These are phyloP conservation scores for Gephyroberyx darwinii DNA, from an alignment of 2,797 vertebrate species.

Conservation along the genomic window DNA sequence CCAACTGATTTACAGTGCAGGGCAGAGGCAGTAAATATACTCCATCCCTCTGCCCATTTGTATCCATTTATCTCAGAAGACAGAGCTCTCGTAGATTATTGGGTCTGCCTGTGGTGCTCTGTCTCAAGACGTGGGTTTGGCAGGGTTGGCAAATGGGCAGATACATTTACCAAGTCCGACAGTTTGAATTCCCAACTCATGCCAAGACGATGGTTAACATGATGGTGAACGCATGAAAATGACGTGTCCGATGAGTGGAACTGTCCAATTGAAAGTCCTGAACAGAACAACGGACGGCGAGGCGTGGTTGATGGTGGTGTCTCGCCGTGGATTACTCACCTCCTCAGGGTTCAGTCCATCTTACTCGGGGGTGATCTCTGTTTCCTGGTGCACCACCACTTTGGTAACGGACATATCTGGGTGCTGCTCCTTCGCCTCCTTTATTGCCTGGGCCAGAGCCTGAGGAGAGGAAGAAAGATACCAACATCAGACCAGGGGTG, in stretches of 20 bases:
- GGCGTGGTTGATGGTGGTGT: background rate
- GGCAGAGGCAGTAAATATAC: constrained; percentile 8
- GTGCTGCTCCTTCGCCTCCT: constrained; percentile 97
- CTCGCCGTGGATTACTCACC: constrained; percentile 53
- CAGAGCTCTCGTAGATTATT: too few relatives aligned
- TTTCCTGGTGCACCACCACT: constrained; percentile 98
- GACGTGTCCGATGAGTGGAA: too few relatives aligned
- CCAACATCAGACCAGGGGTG: too few relatives aligned
- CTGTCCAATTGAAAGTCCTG: too few relatives aligned
- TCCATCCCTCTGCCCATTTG: background rate
- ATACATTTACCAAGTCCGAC: too few relatives aligned
- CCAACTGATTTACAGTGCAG: constrained; percentile 15
- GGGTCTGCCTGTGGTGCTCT: too few relatives aligned
- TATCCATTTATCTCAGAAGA: constrained; percentile 1
- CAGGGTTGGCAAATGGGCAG: too few relatives aligned
- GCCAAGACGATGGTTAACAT: too few relatives aligned
- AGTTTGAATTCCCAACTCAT: too few relatives aligned
- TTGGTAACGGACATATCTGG: constrained; percentile 99
- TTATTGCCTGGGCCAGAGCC: constrained; percentile 98
- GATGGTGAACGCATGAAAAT: too few relatives aligned
- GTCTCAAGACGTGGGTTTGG: too few relatives aligned
- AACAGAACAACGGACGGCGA: background rate
- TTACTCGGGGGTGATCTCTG: constrained; percentile 92
- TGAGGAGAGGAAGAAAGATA: constrained; percentile 56
- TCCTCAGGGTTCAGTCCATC: constrained; percentile 10